Evolutionary conservation across 2,888 invertebrate species (phyloP), one percentile per base, ranked within the genome.

Genomic region (Sussaba pulchella): DNA sequence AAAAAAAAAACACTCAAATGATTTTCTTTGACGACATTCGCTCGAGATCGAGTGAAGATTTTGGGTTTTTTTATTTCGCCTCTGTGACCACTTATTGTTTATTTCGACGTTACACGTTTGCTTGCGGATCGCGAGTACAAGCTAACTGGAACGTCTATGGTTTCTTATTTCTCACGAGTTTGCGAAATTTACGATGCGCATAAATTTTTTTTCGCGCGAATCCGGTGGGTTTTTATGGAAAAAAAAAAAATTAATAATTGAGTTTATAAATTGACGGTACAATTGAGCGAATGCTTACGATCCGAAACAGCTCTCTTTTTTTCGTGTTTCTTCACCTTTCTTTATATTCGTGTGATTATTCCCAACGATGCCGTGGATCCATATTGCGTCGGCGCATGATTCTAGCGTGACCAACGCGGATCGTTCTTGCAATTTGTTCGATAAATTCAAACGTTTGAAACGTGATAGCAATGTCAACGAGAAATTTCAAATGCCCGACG

Each of bases 121-220:
- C 78, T 72, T 78, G 64, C 59, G 78, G 66, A 78, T 78, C 78
- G 66, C 78, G 66, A 72, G 72, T 72, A 78, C 45, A 57, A 59
- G 78, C 78, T 78, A 41, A 24, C 57, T 67, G 72, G 63, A 73
- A 73, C 72, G 72, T 73, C 63, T 73, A 50, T 50, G 52, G 61
- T 72, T 73, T 63, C 31, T 64, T 52, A 24, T 52, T 63, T 26
- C 36, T 63, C 24, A 54, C 24, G 41, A 41, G 2, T 31, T 54
- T 54, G 67, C 54, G 41, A n/a, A 12, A 50, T 41, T 41, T 41
- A 2, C 1, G 26, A 54, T 41, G 31, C 67, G 67, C 31, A n/a
- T 36, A 12, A 69, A 24, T 39, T 19, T 17, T 17, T 69, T 57
- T 69, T 10, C 41, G 8, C 43, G 21, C 39, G 41, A 5, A 17